Evolutionary conservation across 2,113 vertebrate species (phyloP).

Genomic region (Hemibagrus wyckioides): DNA sequence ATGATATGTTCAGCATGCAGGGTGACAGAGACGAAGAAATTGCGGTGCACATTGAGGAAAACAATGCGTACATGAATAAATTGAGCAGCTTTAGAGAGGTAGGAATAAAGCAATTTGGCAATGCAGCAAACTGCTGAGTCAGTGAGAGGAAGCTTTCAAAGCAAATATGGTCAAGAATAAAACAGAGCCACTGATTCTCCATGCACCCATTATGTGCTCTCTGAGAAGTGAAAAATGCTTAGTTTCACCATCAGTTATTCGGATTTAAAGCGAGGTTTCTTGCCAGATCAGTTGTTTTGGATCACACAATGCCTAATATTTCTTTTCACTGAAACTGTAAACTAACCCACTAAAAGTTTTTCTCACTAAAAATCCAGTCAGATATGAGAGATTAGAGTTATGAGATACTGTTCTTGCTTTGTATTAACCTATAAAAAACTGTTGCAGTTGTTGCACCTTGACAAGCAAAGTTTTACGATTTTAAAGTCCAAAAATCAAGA

Average conservation of each 20-base stretch:
- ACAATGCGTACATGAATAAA: background rate
- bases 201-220: background rate
- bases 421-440: background rate
- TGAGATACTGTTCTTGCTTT: background rate
- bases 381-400: background rate
- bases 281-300: background rate
- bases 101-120: background rate
- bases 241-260: background rate
- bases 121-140: background rate
- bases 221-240: constrained; percentile 12
- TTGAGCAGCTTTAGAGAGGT: background rate
- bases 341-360: background rate
- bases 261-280: background rate
- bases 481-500: background rate
- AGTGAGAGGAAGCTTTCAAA: background rate
- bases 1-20: background rate
- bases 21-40: background rate
- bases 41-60: background rate
- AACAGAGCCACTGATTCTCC: background rate
- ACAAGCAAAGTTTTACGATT: background rate
- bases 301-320: background rate
- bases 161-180: background rate
- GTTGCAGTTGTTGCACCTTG: background rate
- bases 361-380: background rate
- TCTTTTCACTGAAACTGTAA: background rate